Conservation (phyloP, 2,888 invertebrate species). For the Chalcosyrphus nemorum region DNA sequence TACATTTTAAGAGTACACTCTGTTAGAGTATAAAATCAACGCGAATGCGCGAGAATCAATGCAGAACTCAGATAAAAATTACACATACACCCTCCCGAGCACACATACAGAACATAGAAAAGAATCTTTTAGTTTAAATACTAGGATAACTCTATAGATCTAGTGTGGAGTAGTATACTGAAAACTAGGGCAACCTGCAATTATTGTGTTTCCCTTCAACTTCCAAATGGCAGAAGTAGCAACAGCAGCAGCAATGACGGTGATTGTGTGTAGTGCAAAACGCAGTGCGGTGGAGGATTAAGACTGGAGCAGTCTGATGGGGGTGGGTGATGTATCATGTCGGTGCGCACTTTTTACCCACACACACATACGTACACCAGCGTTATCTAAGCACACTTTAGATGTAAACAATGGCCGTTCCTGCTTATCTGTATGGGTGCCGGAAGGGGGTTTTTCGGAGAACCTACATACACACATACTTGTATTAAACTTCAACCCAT, state of each 20-base stretch:
- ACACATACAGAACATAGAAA: slow-evolving; percentile 13
- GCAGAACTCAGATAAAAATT: slow-evolving; percentile 34
- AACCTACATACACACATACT: neutral
- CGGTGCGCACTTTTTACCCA: slow-evolving; percentile 30
- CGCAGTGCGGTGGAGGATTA: slow-evolving; percentile 54
- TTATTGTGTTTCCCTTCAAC: slow-evolving; percentile 51
- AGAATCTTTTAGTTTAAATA: slow-evolving; percentile 23
- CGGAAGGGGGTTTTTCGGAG: neutral
- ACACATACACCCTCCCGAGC: slow-evolving; percentile 18
- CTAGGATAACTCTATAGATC: neutral
- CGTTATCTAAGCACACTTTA: slow-evolving; percentile 45
- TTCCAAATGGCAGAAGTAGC: slow-evolving; percentile 33
- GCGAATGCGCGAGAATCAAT: slow-evolving; percentile 65
- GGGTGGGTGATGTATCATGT: slow-evolving; percentile 13
- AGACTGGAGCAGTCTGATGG: slow-evolving; percentile 34
- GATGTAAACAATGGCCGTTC: slow-evolving; percentile 55
- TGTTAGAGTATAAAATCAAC: slow-evolving; percentile 13
- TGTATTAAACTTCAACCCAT: slow-evolving; percentile 26
- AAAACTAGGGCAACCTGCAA: slow-evolving; percentile 69
- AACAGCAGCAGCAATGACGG: neutral
- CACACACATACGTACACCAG: slow-evolving; percentile 12
- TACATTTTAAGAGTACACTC: slow-evolving; percentile 35
- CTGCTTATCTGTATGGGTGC: slow-evolving; percentile 7
- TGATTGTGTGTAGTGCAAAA: slow-evolving; percentile 35
- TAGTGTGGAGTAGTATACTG: slow-evolving; percentile 3